Evolutionary conservation across 2,113 vertebrate species (phyloP).

Genomic region (Clarias gariepinus): DNA sequence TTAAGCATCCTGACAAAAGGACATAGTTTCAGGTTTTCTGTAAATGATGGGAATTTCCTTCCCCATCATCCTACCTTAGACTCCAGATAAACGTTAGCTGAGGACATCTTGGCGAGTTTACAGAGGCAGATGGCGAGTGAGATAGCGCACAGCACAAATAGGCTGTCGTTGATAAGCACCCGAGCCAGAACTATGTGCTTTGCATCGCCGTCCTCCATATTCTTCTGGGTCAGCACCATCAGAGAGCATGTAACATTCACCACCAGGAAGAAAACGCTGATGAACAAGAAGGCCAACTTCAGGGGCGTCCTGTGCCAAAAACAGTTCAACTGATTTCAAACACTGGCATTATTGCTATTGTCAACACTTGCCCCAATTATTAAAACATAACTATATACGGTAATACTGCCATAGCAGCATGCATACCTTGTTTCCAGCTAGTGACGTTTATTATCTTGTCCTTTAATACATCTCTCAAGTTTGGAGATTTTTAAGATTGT

Average conservation of each 20-base stretch:
- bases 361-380: background rate
- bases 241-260: slow-evolving; percentile 92
- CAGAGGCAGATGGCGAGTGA: slow-evolving; percentile 89
- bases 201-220: slow-evolving; percentile 70
- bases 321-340: background rate
- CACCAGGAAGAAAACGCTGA: slow-evolving; percentile 86
- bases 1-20: background rate
- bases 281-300: slow-evolving; percentile 82
- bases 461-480: background rate
- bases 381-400: background rate
- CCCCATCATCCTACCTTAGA: slow-evolving; percentile 80
- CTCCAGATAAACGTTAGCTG: slow-evolving; percentile 96
- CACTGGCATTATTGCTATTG: background rate
- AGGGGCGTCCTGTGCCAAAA: slow-evolving; percentile 77
- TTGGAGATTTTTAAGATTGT: background rate
- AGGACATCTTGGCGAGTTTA: slow-evolving; percentile 94
- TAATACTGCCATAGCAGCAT: background rate
- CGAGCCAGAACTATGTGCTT: slow-evolving; percentile 81
- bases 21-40: background rate
- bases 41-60: background rate
- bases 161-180: slow-evolving; percentile 88
- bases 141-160: slow-evolving; percentile 91
- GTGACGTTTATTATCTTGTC: background rate
- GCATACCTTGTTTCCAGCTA: background rate
- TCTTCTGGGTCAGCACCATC: slow-evolving; percentile 75